Evolutionary conservation across 2,888 invertebrate species (phyloP).

Genomic region (Dinocampus coccinellae): DNA sequence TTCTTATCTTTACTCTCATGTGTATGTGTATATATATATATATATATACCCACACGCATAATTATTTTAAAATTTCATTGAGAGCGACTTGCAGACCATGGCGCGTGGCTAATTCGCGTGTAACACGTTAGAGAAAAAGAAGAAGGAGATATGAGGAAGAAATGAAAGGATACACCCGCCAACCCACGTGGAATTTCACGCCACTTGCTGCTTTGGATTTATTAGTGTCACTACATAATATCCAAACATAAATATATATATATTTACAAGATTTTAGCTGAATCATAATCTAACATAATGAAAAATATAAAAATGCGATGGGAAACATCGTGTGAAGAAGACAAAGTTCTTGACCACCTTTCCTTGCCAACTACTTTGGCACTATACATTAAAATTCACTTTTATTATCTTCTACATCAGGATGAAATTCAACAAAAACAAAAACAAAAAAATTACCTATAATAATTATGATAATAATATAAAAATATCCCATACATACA

Average conservation of each 20-base stretch:
- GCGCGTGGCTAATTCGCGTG: slow-evolving; percentile 38
- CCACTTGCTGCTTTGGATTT: slow-evolving; percentile 52
- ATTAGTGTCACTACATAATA: slow-evolving; percentile 39
- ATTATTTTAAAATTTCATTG: slow-evolving; percentile 38
- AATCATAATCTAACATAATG: background rate
- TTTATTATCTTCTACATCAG: too few species aligned
- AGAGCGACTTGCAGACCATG: slow-evolving; percentile 26
- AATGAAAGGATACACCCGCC: too few species aligned
- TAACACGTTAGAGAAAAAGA: slow-evolving; percentile 34
- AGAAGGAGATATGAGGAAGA: slow-evolving; percentile 13
- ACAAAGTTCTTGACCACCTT: slow-evolving; percentile 8
- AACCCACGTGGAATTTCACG: slow-evolving; percentile 52
- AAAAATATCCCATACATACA: background rate
- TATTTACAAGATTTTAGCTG: background rate
- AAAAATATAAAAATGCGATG: background rate
- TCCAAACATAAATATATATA: background rate
- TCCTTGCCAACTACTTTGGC: slow-evolving; percentile 39
- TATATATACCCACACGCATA: background rate
- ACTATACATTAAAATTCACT: slow-evolving; percentile 30
- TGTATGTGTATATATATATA: background rate
- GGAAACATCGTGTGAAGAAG: background rate
- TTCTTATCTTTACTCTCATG: slow-evolving; percentile 26
- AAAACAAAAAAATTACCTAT: slow-evolving; percentile 10
- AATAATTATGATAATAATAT: background rate
- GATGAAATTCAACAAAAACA: background rate